phyloP scores from a whole-genome alignment of 2,888 invertebrate species.

The Zootermopsis nevadensis region DNA sequence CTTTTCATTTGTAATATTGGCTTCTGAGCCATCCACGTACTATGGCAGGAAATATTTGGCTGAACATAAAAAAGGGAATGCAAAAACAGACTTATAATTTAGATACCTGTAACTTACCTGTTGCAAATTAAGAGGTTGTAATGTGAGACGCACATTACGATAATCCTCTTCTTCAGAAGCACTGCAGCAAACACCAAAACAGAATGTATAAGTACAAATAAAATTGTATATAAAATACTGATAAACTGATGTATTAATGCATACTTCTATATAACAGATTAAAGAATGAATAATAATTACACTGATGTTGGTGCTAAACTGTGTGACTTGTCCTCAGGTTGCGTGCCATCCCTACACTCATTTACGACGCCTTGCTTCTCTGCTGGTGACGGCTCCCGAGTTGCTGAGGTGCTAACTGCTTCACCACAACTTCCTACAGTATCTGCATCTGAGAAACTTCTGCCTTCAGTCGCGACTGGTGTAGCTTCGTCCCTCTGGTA shows the following conservation, averaged over 20 bases:
- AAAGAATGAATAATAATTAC: neutral
- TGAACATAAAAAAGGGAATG: neutral
- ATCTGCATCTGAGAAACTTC: slow-evolving; percentile 43
- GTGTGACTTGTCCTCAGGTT: neutral
- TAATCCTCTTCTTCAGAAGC: neutral
- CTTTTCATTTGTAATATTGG: too few species aligned
- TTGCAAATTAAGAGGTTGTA: slow-evolving; percentile 63
- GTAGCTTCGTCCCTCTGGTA: slow-evolving; percentile 64
- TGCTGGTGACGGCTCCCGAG: neutral
- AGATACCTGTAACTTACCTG: slow-evolving; percentile 54
- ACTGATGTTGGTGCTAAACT: neutral
- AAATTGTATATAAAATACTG: neutral
- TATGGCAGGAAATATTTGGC: too few species aligned
- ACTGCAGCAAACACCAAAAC: neutral
- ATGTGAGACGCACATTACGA: slow-evolving; percentile 59
- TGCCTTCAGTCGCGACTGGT: slow-evolving; percentile 62
- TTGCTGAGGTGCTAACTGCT: neutral
- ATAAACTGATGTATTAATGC: too few species aligned
- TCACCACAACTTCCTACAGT: neutral
- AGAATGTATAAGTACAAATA: neutral
- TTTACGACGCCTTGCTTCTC: neutral
- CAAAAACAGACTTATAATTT: neutral
- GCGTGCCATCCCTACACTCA: neutral
- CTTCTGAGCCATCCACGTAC: too few species aligned
- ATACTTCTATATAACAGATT: too few species aligned